Evolutionary conservation across 2,888 invertebrate genomes (phyloP), one percentile per base, ranked within the genome.

Genomic region (Sminthurinus aureus): DNA sequence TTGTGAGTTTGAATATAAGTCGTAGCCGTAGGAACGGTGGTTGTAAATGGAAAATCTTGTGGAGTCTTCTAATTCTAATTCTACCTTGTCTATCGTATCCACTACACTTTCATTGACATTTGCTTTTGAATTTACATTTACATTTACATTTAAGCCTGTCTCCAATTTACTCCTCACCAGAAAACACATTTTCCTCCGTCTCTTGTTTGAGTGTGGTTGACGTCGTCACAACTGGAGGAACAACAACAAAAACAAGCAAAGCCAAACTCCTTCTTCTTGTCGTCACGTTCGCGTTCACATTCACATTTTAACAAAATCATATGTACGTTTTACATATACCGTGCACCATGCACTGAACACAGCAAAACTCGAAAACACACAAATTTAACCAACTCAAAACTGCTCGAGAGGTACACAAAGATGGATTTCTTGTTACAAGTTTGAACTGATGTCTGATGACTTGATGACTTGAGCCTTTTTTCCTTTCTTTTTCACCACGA

Each of bases 91-190:
- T 38, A 4, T 66, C 66, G 15, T 66, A 4, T 66, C 15, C 66
- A 66, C 66, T 58, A 11, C 58, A 12, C 15, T 15, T 6, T 66
- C 15, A 15, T 67, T n/a, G n/a, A 8, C 67, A 18, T 8, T n/a
- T 1, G 64, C 9, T 64, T 64, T n/a, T 1, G 64, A 4, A n/a
- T 18, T 64, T 2, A 8, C 9, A 20, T 20, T 18, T 8, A n/a
- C 66, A 67, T 79, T 67, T 15, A 79, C 79, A 79, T 67, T 79
- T 24, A 71, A 51, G 20, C 67, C 69, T 79, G 69, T 50, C 71
- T 50, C 69, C 79, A 69, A 66, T 79, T 50, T 66, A 71, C 67
- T 79, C 69, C 69, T 79, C 79, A 79, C 79, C 79, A 79, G 67
- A 69, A 67, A 79, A 69, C 79, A 79, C 79, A 79, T 79, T 79